Evolutionary conservation across 1,140 invertebrate species (phyloP), one percentile per base, ranked within the genome.

Genomic region (Rhynchophorus ferrugineus): DNA sequence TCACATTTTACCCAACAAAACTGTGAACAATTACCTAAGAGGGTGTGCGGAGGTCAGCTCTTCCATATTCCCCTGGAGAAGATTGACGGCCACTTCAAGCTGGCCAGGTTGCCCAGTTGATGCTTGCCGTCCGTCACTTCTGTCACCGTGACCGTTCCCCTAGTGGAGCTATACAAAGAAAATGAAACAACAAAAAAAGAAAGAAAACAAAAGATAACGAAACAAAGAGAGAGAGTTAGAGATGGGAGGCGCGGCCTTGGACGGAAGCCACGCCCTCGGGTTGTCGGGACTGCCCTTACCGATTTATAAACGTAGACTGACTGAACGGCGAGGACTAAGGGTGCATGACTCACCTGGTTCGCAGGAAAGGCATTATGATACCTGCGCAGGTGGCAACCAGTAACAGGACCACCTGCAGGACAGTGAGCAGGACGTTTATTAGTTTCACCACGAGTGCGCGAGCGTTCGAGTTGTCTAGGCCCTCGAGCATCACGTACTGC

Each of bases 351-450:
- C 73, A 93, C 89, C 91, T 91, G 38, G 91, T 94, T 64, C 90
- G 79, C 41, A 97, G 76, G 72, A 98, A 95, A 49, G 94, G 94
- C 82, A 92, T 91, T 58, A 95, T 81, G 54, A 96, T 89, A 54
- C 90, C 92, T 57, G 91, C 91, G 46, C 87, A 82, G 6, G 92
- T 96, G 24, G 92, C 92, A 21, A 96, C 90, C 43, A 96, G 76
- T 37, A 97, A 78, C 50, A 97, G 75, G 49, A 95, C 77, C 34
- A 98, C 88, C 78, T 95, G 93, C 53, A 96, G 78, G 61, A 96
- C 81, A 38, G 91, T 95, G 48, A 96, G 78, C 49, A 94, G 80
- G 56, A 96, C 86, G 71, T 96, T 97, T 57, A 97, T 92, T 49
- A 95, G 77, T 75, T 96, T 97, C 8, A 95, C 91, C 57, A 93